phyloP scores from a whole-genome alignment of 2,797 vertebrate species.

The Rhinoraja longicauda region DNA sequence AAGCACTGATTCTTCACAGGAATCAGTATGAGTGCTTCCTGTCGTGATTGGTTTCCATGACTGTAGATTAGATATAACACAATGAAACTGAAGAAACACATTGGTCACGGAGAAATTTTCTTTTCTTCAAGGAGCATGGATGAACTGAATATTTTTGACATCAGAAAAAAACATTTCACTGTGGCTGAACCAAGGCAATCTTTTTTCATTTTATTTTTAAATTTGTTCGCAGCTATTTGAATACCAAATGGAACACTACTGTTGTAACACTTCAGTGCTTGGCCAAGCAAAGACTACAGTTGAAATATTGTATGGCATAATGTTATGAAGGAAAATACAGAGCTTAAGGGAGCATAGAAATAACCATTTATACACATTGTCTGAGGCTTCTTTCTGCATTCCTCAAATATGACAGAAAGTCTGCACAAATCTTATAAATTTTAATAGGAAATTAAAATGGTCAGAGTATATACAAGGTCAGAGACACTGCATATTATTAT shows the following conservation, averaged over 20 bases:
- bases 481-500: neutral
- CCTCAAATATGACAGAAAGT: neutral
- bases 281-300: neutral
- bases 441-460: neutral
- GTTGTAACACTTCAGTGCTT: neutral
- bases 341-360: neutral
- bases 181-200: neutral
- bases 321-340: neutral
- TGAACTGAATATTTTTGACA: neutral
- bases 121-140: neutral
- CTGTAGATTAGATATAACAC: neutral
- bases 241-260: neutral
- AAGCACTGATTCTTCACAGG: neutral
- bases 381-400: neutral
- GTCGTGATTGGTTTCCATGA: neutral
- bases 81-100: neutral
- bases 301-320: neutral
- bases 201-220: conserved; percentile 2
- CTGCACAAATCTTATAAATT: neutral
- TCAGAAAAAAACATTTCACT: conserved; percentile 15
- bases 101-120: no score
- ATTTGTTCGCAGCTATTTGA: neutral
- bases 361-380: neutral
- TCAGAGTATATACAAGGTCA: neutral
- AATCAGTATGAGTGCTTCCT: neutral